Base-by-base conservation (phyloP, 2,797 vertebrate genomes). In the Lophius americanus region DNA sequence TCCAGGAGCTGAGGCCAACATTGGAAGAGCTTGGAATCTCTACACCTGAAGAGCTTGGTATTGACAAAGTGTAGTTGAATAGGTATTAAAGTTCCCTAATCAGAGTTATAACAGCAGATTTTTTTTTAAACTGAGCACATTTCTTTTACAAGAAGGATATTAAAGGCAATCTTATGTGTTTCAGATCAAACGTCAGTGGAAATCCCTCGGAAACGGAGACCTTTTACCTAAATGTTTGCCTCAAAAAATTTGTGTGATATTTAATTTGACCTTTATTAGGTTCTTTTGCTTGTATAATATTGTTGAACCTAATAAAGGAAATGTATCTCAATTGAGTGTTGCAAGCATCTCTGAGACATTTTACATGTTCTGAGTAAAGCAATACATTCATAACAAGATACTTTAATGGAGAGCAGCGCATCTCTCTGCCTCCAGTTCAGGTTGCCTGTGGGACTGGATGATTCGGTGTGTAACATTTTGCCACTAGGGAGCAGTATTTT, bases 1-100 rank as follows among this genome's bases (percentile, higher is more conserved):
- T 99, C 89, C 96, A 98, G 86, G 97, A 99, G 81, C 95, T 98
- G 71, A 94, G 81, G 89, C 96, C 97, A 61, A 95, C 93, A 73
- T 93, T 98, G 84, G 88, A 93, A 48, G 96, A 98, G 88, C 92
- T 99, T 54, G 95, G 96, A 62, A 96, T 98, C 83, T 92, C 97
- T 36, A 99, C 96, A 85, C 96, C 96, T 72, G 96, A 98, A 85
- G 97, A 98, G 54, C 92, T 98, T 5, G 96, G 96, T 73, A 93
- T 97, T 73, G 96, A 98, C 86, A 98, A 97, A 94, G 76, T 89
- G 55, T 98, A 95, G 92, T 89, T 13, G 14, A 64, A 82, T 78
- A 79, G 65, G 88, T 85, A 47, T 52, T 59, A 0, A 39, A 41
- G 23, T 14, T n/a, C 3, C 49, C 13, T 49, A 1, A 32, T 37